Evolutionary conservation across 1,140 invertebrate species (phyloP).

Genomic region (Frieseomelitta varia): DNA sequence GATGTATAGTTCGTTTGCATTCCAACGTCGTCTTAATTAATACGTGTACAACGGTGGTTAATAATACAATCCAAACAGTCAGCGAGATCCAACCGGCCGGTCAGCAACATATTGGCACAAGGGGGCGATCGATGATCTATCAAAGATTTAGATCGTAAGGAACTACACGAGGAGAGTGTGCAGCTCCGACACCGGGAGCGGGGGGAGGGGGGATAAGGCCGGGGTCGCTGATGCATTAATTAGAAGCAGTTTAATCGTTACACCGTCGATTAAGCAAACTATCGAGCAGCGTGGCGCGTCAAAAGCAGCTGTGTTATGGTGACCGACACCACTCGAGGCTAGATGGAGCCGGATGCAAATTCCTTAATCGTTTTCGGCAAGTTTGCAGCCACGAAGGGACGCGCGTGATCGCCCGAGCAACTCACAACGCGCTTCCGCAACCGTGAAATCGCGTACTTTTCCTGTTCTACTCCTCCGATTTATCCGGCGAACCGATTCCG

Average conservation of each 20-base stretch:
- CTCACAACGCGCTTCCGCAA: no score
- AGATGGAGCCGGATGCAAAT: conserved; percentile 52
- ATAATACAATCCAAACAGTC: neutral
- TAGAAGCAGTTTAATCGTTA: conserved; percentile 50
- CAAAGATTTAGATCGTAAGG: neutral
- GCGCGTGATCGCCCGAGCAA: neutral
- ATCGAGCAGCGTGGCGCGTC: conserved; percentile 28
- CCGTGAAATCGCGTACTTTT: conserved; percentile 8
- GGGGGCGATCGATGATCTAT: neutral
- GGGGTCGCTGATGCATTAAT: conserved; percentile 35
- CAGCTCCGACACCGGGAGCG: no score
- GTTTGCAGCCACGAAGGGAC: conserved; percentile 38
- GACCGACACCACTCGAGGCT: conserved; percentile 21
- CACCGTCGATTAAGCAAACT: conserved; percentile 56
- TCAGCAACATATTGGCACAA: neutral
- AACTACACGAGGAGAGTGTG: no score
- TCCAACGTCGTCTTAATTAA: no score
- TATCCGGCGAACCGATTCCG: neutral
- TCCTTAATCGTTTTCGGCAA: conserved; percentile 55
- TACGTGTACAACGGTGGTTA: neutral
- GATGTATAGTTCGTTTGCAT: no score
- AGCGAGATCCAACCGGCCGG: neutral
- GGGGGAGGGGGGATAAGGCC: no score
- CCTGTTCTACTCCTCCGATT: neutral
- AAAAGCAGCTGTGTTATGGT: conserved; percentile 51